These are phyloP conservation scores for Diarsia mendica DNA, from an alignment of 2,888 invertebrate species.

Conservation along the genomic window DNA sequence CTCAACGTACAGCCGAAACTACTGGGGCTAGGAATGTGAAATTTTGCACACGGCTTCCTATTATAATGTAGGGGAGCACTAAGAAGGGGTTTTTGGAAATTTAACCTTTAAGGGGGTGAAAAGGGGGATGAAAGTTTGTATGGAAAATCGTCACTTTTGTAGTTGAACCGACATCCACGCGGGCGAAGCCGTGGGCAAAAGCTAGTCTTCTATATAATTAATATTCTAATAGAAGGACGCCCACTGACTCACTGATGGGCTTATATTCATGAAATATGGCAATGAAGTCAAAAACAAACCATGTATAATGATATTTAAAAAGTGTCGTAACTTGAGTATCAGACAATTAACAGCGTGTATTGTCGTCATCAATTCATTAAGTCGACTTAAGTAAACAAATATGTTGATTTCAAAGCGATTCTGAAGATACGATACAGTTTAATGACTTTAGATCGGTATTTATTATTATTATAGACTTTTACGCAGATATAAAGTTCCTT, in stretches of 20 bases:
- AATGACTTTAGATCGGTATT: constrained; percentile 1
- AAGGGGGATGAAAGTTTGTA: too few species aligned
- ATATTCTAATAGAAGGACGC: constrained; percentile 24
- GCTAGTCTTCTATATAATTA: not conserved
- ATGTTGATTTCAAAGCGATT: constrained; percentile 27
- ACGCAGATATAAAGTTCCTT: not conserved
- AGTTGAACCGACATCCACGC: too few species aligned
- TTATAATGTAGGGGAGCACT: too few species aligned
- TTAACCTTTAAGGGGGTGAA: too few species aligned
- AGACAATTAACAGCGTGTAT: constrained; percentile 30
- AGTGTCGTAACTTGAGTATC: constrained; percentile 31
- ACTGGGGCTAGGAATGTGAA: too few species aligned
- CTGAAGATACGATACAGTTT: constrained; percentile 1
- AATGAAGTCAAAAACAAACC: constrained; percentile 34
- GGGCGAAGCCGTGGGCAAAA: too few species aligned
- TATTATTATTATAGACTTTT: not conserved
- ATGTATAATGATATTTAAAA: constrained; percentile 36
- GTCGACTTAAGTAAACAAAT: constrained; percentile 22
- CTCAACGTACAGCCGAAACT: too few species aligned
- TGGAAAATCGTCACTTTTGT: too few species aligned
- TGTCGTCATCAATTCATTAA: constrained; percentile 42
- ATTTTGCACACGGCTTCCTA: too few species aligned
- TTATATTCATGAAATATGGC: constrained; percentile 40
- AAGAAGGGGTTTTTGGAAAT: too few species aligned
- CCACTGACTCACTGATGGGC: constrained; percentile 36